A percentile compares a stretch with the other conserved stretches of the same genome.
These are phyloP conservation scores for Dipus sagitta DNA, from an alignment of 2,797 vertebrate species.

Conservation along the genomic window DNA sequence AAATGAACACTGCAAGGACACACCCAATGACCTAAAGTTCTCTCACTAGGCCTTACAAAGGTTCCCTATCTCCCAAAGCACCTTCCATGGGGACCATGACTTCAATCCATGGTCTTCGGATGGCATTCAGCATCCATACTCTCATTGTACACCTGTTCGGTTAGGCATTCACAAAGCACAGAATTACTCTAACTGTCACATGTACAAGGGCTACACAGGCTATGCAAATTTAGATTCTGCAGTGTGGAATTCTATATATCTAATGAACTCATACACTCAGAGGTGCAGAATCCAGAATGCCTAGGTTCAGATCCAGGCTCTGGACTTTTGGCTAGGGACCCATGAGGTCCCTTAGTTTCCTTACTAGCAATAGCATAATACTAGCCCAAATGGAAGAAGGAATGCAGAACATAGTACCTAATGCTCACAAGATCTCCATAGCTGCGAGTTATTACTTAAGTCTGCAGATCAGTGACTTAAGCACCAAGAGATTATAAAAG, in stretches of 20 bases:
- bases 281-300: too few species aligned
- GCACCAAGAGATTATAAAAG: neutral
- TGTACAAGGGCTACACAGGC: too few species aligned
- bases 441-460: slow-evolving; percentile 57
- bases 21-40: neutral
- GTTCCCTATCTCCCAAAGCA: neutral
- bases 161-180: neutral
- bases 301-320: neutral
- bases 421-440: slow-evolving; percentile 5
- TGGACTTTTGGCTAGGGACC: neutral
- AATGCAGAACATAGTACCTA: slow-evolving; percentile 26
- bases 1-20: neutral
- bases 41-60: neutral
- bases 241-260: neutral
- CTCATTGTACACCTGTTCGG: neutral
- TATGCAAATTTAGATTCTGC: neutral
- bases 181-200: neutral
- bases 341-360: neutral
- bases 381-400: slow-evolving; percentile 19
- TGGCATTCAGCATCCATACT: neutral
- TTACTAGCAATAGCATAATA: slow-evolving; percentile 27
- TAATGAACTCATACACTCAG: neutral
- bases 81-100: neutral
- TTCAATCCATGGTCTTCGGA: neutral
- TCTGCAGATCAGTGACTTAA: slow-evolving; percentile 37